These are phyloP conservation scores for Mormyrus hasselquistii DNA, from an alignment of 2,797 vertebrate species.

Conservation along the genomic window DNA sequence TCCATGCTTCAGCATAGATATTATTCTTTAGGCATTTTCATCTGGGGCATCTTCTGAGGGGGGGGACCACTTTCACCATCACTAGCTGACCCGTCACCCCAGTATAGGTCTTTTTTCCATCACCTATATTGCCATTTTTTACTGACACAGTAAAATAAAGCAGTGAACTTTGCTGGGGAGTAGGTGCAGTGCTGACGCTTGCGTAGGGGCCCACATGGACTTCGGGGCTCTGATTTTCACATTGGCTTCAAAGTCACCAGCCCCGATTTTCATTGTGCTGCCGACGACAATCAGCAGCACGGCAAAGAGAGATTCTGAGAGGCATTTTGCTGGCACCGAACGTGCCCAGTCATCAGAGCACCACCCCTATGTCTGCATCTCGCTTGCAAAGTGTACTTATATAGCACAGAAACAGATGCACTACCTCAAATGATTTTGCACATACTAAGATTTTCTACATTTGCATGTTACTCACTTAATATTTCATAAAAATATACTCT, in stretches of 20 bases:
- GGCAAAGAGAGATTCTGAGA: not conserved
- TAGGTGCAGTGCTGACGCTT: not conserved
- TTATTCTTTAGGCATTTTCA: not conserved
- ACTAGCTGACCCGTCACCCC: not conserved
- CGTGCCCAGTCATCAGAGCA: not conserved
- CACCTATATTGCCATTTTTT: not conserved
- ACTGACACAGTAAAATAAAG: not conserved
- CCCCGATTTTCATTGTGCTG: not conserved
- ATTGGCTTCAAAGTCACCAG: too few relatives aligned
- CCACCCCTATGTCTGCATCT: not conserved
- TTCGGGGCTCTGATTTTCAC: not conserved
- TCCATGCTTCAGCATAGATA: not conserved
- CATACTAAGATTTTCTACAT: too few relatives aligned
- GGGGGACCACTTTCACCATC: not conserved
- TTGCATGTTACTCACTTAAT: too few relatives aligned
- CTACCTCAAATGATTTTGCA: too few relatives aligned
- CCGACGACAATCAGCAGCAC: not conserved
- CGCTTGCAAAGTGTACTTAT: not conserved
- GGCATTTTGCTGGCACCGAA: not conserved
- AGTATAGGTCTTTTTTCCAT: not conserved
- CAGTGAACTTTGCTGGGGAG: not conserved
- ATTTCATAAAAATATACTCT: too few relatives aligned
- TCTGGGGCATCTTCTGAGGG: not conserved
- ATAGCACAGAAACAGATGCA: not conserved
- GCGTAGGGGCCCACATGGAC: not conserved